A percentile compares a stretch with the other conserved stretches of the same genome.
Conservation (phyloP, 1,140 invertebrate genomes). For the Drosophila parvula region DNA sequence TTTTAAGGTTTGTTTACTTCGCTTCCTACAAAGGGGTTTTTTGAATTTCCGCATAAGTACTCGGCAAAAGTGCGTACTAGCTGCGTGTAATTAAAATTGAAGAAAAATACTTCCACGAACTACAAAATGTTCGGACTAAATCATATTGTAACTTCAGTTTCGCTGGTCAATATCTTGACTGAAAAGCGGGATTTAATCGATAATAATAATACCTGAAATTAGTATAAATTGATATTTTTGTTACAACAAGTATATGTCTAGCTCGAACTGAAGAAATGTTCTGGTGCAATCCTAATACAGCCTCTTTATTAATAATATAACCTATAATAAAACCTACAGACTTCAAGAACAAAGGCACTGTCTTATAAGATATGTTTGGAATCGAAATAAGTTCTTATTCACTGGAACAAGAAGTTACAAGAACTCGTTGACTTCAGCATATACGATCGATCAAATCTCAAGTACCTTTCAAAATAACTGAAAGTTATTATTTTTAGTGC, state of each 20-base stretch:
- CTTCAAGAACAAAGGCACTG: too few species aligned
- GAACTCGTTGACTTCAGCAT: too few species aligned
- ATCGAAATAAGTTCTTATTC: neutral
- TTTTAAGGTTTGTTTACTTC: neutral
- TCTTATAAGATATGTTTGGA: neutral
- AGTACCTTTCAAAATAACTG: conserved; percentile 4
- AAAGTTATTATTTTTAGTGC: neutral
- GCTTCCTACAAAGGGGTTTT: neutral
- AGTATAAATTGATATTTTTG: too few species aligned
- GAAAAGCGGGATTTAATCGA: too few species aligned
- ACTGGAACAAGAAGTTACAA: neutral
- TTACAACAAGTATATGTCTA: too few species aligned
- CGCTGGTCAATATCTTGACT: neutral
- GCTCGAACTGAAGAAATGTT: too few species aligned
- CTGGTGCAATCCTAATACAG: too few species aligned
- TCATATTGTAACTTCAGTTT: neutral
- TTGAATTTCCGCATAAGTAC: conserved; percentile 1
- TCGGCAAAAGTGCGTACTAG: neutral
- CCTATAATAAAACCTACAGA: too few species aligned
- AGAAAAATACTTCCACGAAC: conserved; percentile 6
- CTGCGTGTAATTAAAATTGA: neutral
- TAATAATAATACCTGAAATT: too few species aligned
- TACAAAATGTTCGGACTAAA: neutral
- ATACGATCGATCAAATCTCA: neutral
- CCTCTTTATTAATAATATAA: too few species aligned